Percentiles rank a stretch among this genome's conserved stretches.
These are phyloP conservation scores for Mirza zaza DNA, from an alignment of 2,113 vertebrate genomes.

Conservation along the genomic window DNA sequence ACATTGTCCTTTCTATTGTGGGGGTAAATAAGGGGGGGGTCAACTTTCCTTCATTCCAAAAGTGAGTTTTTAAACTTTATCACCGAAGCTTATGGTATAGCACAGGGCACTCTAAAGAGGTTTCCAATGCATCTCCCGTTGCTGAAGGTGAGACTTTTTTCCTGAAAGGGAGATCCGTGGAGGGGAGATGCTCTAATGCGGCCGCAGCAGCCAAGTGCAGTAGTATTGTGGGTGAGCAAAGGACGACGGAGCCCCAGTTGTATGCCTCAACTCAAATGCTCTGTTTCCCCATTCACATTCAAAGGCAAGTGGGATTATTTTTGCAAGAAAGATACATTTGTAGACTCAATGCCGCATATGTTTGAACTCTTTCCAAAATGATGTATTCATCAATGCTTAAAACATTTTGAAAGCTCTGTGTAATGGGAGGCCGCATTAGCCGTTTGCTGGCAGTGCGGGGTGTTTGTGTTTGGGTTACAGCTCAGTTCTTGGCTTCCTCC, in stretches of 20 bases:
- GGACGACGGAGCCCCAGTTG: rapidly evolving
- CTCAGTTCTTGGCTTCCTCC: conserved; percentile 60
- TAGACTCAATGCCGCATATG: conserved; percentile 59
- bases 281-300: neutral
- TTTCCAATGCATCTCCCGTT: neutral
- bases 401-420: conserved; percentile 68
- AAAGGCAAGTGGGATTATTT: conserved; percentile 44
- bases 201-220: rapidly evolving
- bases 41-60: neutral
- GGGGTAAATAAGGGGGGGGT: too few relatives aligned
- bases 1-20: neutral
- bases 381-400: conserved; percentile 71
- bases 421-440: conserved; percentile 58
- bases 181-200: neutral
- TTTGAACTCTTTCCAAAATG: conserved; percentile 73
- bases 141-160: neutral
- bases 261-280: neutral
- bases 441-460: conserved; percentile 47
- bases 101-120: neutral
- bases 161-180: neutral
- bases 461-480: conserved; percentile 74
- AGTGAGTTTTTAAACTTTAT: neutral
- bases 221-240: rapidly evolving
- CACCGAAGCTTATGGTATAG: neutral
- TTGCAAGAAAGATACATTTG: conserved; percentile 55